Evolutionary conservation across 2,797 vertebrate species (phyloP).

Genomic region (Coilia nasus): DNA sequence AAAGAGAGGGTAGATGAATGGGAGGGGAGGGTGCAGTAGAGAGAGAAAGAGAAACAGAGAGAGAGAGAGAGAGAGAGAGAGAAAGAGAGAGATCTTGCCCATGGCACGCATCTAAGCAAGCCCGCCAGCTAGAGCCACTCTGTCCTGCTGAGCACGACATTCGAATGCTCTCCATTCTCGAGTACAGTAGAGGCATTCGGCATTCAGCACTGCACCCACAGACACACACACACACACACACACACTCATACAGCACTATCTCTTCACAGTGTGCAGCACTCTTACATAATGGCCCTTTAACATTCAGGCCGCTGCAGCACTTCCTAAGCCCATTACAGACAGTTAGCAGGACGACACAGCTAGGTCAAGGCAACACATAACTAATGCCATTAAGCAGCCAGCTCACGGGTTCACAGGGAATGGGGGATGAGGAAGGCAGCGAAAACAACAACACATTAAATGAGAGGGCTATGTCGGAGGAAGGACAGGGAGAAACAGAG

Average conservation of each 20-base stretch:
- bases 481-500: no score
- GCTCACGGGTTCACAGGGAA: conserved; percentile 29
- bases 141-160: neutral
- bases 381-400: conserved; percentile 39
- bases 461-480: no score
- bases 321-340: conserved; percentile 36
- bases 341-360: conserved; percentile 35
- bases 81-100: neutral
- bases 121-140: neutral
- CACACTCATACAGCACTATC: neutral
- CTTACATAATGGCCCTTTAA: conserved; percentile 48
- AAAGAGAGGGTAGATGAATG: no score
- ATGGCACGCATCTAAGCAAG: neutral
- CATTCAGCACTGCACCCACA: neutral
- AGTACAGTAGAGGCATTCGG: neutral
- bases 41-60: neutral
- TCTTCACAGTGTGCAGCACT: neutral
- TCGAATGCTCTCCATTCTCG: neutral
- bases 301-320: conserved; percentile 52
- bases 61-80: neutral
- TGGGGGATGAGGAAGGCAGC: neutral
- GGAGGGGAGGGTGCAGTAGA: neutral
- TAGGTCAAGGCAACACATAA: conserved; percentile 38
- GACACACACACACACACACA: neutral
- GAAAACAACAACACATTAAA: neutral